These are phyloP conservation scores for Masnerella sp. DNA, from an alignment of 2,888 invertebrate genomes.

Conservation along the genomic window DNA sequence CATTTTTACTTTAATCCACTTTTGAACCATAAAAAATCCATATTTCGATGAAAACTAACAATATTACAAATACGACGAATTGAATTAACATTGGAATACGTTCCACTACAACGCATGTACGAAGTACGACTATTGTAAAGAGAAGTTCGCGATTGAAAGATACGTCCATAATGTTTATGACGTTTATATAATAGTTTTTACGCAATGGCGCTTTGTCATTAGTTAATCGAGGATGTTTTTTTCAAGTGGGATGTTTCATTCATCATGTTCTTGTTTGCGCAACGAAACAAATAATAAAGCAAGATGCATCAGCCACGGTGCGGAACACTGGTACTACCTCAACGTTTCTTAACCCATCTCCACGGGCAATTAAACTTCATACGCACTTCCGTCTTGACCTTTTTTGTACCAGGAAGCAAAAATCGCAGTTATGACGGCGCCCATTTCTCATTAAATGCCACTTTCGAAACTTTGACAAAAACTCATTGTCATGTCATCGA, in stretches of 20 bases:
- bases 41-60: too few species aligned
- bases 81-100: too few species aligned
- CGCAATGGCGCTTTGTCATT: slow-evolving; percentile 40
- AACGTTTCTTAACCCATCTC: slow-evolving; percentile 51
- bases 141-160: not conserved
- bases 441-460: slow-evolving; percentile 13
- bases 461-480: slow-evolving; percentile 24
- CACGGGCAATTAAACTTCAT: slow-evolving; percentile 53
- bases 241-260: slow-evolving; percentile 48
- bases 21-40: too few species aligned
- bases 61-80: too few species aligned
- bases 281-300: slow-evolving; percentile 49
- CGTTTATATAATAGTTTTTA: slow-evolving; percentile 32
- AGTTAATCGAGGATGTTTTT: slow-evolving; percentile 37
- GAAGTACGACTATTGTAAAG: not conserved
- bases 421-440: slow-evolving; percentile 19
- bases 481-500: not conserved
- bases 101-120: too few species aligned
- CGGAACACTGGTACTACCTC: slow-evolving; percentile 50
- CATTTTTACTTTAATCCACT: too few species aligned
- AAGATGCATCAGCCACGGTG: slow-evolving; percentile 43
- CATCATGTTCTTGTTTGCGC: slow-evolving; percentile 54
- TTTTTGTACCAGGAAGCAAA: slow-evolving; percentile 42
- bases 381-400: slow-evolving; percentile 54
- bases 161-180: slow-evolving; percentile 19